Base-by-base conservation (phyloP, 2,113 vertebrate genomes). In the Pao palembangensis region DNA sequence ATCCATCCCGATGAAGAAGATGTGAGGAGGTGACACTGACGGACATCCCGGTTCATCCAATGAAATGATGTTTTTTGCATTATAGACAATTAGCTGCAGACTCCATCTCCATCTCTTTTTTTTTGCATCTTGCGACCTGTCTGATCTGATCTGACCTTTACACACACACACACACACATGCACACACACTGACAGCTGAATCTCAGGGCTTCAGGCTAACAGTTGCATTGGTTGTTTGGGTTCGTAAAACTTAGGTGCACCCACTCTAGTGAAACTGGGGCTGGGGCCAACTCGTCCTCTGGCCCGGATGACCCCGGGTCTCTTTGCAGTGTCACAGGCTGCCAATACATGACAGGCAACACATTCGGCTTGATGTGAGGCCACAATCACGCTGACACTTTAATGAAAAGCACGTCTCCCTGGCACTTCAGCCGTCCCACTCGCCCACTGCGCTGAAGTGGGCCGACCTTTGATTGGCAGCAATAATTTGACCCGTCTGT, bases 311-410 rank as follows among this genome's bases (percentile, higher is more conserved):
- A 67, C 55, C 58, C 28, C 3, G 4, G 50, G 51, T 62, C 71
- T 72, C 73, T 76, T 74, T 78, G 64, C 66, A 55, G 68, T 73
- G 80, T 74, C 82, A 73, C 71, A 44, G 49, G 51, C 28, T 56
- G 61, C 52, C 48, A 21, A 56, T 66, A 72, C 75, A 68, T 78
- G 85, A 85, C 85, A 85, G 80, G 60, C 56, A 42, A 76, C 78
- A 86, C 67, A 73, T 76, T 65, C 53, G 19, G 58, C 69, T 60
- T 66, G 75, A 78, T 71, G 53, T 58, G 73, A 75, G 63, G 67
- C 64, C 47, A 71, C 70, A 74, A 74, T 75, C 73, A 46, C 16
- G 0, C 6, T 83, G 86, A 87, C 81, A 80, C 75, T 69, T 2
- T 82, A 83, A 85, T 88, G 75, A 81, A 78, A 83, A 71, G 51